A percentile compares a stretch with the other conserved stretches of the same genome.
These are phyloP conservation scores for Loris lydekkerianus DNA, from an alignment of 2,797 vertebrate genomes.

Conservation along the genomic window DNA sequence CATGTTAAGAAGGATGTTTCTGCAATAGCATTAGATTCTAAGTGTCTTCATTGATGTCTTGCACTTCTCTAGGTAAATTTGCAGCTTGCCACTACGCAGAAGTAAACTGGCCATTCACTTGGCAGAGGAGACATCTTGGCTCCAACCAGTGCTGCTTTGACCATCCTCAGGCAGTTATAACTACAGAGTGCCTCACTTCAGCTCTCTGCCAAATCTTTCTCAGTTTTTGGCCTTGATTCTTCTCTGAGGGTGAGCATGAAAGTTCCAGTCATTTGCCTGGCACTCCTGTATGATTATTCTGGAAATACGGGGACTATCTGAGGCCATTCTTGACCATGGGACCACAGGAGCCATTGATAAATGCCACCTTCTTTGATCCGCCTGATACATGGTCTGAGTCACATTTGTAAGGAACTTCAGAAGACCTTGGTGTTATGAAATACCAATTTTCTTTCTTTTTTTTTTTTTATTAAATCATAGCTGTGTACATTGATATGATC, in stretches of 20 bases:
- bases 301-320: neutral
- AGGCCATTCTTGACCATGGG: neutral
- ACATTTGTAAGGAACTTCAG: neutral
- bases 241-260: neutral
- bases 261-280: neutral
- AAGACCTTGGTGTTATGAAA: neutral
- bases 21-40: neutral
- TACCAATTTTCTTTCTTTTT: neutral
- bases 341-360: neutral
- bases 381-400: neutral
- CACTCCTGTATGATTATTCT: neutral
- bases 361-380: neutral
- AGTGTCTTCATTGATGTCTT: neutral
- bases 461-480: no score
- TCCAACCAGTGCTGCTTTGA: neutral
- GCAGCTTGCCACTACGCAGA: neutral
- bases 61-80: neutral
- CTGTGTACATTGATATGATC: no score
- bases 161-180: neutral
- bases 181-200: neutral
- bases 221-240: neutral
- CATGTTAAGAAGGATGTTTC: neutral
- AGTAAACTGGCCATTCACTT: neutral
- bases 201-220: neutral
- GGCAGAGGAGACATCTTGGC: neutral